Conservation (phyloP, 2,113 vertebrate genomes). For the Kryptolebias marmoratus region DNA sequence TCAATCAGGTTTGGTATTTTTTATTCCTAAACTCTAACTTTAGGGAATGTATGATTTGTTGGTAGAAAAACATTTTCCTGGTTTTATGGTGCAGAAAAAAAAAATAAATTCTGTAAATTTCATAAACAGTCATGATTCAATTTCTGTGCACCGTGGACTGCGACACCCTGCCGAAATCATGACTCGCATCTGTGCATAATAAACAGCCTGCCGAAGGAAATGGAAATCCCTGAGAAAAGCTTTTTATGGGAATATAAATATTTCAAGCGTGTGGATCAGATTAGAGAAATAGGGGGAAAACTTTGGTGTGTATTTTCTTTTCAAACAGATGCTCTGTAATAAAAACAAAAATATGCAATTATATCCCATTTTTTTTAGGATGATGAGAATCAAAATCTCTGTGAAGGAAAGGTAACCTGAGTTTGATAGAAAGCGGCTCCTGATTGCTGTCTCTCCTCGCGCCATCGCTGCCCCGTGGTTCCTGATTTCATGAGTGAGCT, state of each 20-base stretch:
- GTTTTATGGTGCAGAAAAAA: background rate
- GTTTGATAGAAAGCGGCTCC: slow-evolving; percentile 33
- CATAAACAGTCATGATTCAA: slow-evolving; percentile 3
- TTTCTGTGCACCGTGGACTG: background rate
- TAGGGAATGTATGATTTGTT: slow-evolving; percentile 46
- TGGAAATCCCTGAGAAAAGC: slow-evolving; percentile 11
- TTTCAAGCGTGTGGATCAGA: slow-evolving; percentile 45
- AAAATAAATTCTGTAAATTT: background rate
- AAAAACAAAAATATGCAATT: background rate
- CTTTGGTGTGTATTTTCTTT: background rate
- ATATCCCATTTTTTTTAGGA: background rate
- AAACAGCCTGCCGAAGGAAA: slow-evolving; percentile 40
- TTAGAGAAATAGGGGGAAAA: background rate
- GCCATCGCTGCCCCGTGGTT: slow-evolving; percentile 51
- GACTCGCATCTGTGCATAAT: slow-evolving; percentile 37
- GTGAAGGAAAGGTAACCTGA: background rate
- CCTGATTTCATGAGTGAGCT: slow-evolving; percentile 80
- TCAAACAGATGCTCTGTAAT: slow-evolving; percentile 1
- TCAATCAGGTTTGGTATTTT: slow-evolving; percentile 48
- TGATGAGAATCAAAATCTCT: background rate
- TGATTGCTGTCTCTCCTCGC: slow-evolving; percentile 28
- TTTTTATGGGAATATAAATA: slow-evolving; percentile 40
- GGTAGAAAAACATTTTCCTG: slow-evolving; percentile 1
- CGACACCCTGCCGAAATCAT: slow-evolving; percentile 30
- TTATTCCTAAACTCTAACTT: slow-evolving; percentile 12